Conservation (phyloP, 2,797 vertebrate species). For the Phataginus tetradactyla region DNA sequence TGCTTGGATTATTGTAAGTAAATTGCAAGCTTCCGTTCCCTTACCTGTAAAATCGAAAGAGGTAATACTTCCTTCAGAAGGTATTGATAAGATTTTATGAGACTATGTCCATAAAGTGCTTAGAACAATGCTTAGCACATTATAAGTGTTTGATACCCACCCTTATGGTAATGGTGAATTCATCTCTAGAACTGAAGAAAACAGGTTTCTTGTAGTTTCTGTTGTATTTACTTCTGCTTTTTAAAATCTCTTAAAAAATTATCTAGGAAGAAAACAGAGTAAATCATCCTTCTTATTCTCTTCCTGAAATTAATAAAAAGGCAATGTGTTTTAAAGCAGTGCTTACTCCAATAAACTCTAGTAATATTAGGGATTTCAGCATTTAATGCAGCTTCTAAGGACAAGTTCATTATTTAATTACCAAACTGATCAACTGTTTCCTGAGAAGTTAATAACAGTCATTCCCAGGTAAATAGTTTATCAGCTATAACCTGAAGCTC, state of each 20-base stretch:
- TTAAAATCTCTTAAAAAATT: not conserved
- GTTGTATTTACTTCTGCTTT: slow-evolving; percentile 9
- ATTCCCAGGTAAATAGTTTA: slow-evolving; percentile 29
- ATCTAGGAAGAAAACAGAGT: not conserved
- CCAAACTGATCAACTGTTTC: not conserved
- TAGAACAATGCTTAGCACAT: not conserved
- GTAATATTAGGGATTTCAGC: not conserved
- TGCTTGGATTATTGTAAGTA: not conserved
- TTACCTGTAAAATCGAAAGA: not conserved
- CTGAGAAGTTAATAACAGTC: slow-evolving; percentile 36
- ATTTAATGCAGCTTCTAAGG: not conserved
- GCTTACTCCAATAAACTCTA: slow-evolving; percentile 25
- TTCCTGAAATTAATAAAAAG: slow-evolving; percentile 54
- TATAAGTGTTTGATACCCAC: not conserved
- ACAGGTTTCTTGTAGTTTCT: not conserved
- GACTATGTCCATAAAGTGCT: not conserved
- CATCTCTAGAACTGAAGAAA: not conserved
- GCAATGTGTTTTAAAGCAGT: not conserved
- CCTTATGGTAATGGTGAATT: not conserved
- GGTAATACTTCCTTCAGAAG: not conserved
- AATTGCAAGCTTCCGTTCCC: not conserved
- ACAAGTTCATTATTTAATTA: slow-evolving; percentile 34
- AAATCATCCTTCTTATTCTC: slow-evolving; percentile 14
- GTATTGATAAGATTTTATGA: not conserved
- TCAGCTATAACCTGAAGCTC: not conserved